Base-by-base conservation (phyloP, 2,113 vertebrate genomes). In the Lipotes vexillifer region DNA sequence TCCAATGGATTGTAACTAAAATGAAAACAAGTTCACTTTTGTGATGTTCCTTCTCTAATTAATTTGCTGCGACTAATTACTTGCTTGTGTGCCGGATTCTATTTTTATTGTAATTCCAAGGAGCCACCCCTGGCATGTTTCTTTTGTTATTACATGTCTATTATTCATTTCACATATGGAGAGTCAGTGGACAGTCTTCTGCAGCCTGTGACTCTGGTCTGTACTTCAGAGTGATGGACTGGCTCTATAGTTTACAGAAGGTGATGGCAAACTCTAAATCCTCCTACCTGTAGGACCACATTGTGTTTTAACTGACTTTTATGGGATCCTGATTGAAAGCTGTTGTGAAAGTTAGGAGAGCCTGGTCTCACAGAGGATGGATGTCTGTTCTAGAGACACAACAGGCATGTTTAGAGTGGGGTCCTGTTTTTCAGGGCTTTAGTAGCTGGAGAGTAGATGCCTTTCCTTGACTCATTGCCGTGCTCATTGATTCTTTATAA, bases 111-210 rank as follows among this genome's bases (percentile, higher is more conserved):
- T 95, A 41, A 61, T 52, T 92, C 46, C 69, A 72, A 83, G 68
- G 71, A 88, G n/a, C 55, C 23, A 38, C 59, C 20, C 52, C 44
- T 52, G 38, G 29, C 29, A 1, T 63, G 36, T 5, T 88, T 63
- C 18, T 52, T 83, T 65, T 31, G 81, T 38, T 59, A n/a, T 38
- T 25, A 36, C 55, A n/a, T 57, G n/a, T 80, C 44, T 88, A 0
- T 81, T 94, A 85, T 36, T 95, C 97, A 93, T 96, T 96, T 85
- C 74, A 33, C 85, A 75, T 15, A 1, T 75, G 88, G 69, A 33
- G 25, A 85, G 89, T 74, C 83, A 88, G 77, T 66, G 88, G 94
- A 95, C 84, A 82, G 78, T 97, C 96, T 95, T 89, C 83, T 88
- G 84, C 80, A 86, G 23, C 72, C 46, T 49, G 13, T 85, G 55